These are phyloP conservation scores for Tetranychus truncatus DNA, from an alignment of 2,888 invertebrate species.

Conservation along the genomic window DNA sequence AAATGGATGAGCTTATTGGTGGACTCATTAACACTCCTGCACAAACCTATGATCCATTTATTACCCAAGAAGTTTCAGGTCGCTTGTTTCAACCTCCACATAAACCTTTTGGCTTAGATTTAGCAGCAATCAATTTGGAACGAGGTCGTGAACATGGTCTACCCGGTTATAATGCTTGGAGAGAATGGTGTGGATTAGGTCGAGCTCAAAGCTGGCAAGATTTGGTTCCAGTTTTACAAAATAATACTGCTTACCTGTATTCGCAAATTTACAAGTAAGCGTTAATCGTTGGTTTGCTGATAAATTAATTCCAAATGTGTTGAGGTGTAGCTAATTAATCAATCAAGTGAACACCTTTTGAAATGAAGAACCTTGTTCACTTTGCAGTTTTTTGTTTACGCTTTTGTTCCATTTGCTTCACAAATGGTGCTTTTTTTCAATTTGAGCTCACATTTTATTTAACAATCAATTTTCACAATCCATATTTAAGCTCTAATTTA, in stretches of 20 bases:
- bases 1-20: constrained; percentile 24
- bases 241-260: constrained; percentile 28
- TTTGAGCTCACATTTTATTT: background rate
- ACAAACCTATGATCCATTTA: constrained; percentile 26
- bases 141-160: constrained; percentile 75
- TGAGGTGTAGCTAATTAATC: too few relatives aligned
- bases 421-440: background rate
- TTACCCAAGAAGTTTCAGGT: constrained; percentile 48
- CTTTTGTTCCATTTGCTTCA: background rate
- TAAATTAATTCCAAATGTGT: too few relatives aligned
- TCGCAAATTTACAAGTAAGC: constrained; percentile 27
- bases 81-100: constrained; percentile 56
- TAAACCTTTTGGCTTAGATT: constrained; percentile 55
- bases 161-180: constrained; percentile 51
- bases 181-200: constrained; percentile 31
- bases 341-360: too few relatives aligned
- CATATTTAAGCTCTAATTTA: background rate
- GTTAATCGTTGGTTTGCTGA: constrained; percentile 23
- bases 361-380: too few relatives aligned
- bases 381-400: too few relatives aligned
- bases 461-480: too few relatives aligned
- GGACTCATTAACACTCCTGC: constrained; percentile 26
- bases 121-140: constrained; percentile 82
- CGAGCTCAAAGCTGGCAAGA: constrained; percentile 28
- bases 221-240: constrained; percentile 57